Base-by-base conservation (phyloP, 2,797 vertebrate species). In the Moxostoma hubbsi region DNA sequence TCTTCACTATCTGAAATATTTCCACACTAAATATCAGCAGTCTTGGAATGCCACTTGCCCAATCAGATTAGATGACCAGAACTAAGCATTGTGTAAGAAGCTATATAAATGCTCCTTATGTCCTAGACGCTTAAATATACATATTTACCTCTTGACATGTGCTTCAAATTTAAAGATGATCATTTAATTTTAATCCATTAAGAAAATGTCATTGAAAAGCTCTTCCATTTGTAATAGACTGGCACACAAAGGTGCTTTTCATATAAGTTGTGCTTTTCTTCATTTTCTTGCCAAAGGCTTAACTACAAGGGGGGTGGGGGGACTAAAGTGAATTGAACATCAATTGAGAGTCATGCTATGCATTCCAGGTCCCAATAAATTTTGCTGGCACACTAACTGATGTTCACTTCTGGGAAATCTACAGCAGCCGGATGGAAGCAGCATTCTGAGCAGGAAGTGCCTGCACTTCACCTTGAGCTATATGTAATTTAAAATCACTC, bases 381-480 rank as follows among this genome's bases (percentile, higher is more conserved):
- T 85, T 83, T 70, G 82, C 80, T 86, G 86, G 88, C 81, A 83
- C 83, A 68, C 61, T 80, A 73, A 53, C 80, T 63, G 83, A 83
- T 75, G 74, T 75, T 79, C 78, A 85, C 87, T 85, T 84, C 85
- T 80, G 88, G 85, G 87, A 88, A 88, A 89, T 85, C 86, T 85
- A 70, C 75, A 46, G 80, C 68, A 63, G 59, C 67, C 67, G 81
- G 85, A 86, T 84, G 85, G 72, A 85, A 83, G 81, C 85, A 83
- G 81, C 82, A 87, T 88, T 83, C 78, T 74, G 80, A 86, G 74
- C 81, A 82, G 86, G 77, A 86, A 80, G 81, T 72, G 72, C 77
- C 81, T 24, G 24, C 24, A 24, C 24, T 24, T 24, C 24, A 87
- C 88, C 86, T 88, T 88, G 85, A 79, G 67, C 75, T 65, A 53